Evolutionary conservation across 2,797 vertebrate genomes (phyloP), one percentile per base, ranked within the genome.

Genomic region (Choloepus didactylus): DNA sequence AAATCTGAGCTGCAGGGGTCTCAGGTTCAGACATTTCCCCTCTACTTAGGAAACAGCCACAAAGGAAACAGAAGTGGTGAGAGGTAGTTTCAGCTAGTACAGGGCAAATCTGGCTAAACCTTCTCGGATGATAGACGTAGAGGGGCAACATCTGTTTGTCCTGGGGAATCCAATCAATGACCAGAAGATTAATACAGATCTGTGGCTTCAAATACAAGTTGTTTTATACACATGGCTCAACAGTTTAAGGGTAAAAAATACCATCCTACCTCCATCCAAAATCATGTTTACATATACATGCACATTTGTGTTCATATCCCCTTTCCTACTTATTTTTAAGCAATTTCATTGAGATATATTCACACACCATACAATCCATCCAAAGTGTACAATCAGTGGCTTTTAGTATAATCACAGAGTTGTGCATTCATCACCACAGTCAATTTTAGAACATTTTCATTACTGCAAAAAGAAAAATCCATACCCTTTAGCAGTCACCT

Each of bases 131-230:
- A 54, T 46, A 69, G 66, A 29, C 18, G 31, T 46, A 73, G 60
- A 92, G 51, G 54, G 38, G 19, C 59, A 31, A 29, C n/a, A 51
- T n/a, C 14, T 54, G 2, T 59, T 6, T 44, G 38, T 70, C 5
- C 56, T 62, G 29, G 82, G 19, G 15, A 54, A 60, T 66, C 56
- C 59, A 70, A 81, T n/a, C 38, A 25, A 70, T 93, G 66, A 51
- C 29, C 70, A 35, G 7, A 66, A 60, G 3, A 11, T 27, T 88
- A 46, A 81, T 70, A 44, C 19, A 69, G 87, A 69, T n/a, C 35
- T 66, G 54, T 85, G 70, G 21, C 85, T 87, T 85, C 31, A 87
- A 93, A 75, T 18, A 81, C 29, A 82, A 67, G 6, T 85, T 91
- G 46, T 60, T 81, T 84, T 77, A 59, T 18, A 38, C 7, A 69